Evolutionary conservation across 2,113 vertebrate genomes (phyloP).

Genomic region (Campylomormyrus numenius): DNA sequence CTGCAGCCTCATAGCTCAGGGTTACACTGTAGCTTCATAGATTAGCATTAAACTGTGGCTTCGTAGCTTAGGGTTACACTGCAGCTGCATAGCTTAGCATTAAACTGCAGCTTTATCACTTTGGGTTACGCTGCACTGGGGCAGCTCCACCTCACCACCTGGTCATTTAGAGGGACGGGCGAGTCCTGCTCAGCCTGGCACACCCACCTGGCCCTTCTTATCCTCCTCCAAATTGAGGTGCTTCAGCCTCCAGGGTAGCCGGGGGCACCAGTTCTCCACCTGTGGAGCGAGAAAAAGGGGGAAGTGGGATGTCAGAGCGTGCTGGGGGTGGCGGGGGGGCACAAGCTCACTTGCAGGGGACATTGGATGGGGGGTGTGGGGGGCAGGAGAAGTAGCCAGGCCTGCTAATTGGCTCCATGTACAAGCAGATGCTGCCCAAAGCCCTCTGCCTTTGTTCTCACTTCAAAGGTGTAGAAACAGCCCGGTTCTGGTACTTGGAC

Average conservation of each 20-base stretch:
- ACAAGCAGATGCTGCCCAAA: slow-evolving; percentile 18
- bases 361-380: not conserved
- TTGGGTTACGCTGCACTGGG: not conserved
- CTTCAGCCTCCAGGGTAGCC: slow-evolving; percentile 86
- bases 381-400: not conserved
- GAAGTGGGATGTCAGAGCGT: not conserved
- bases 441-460: slow-evolving; percentile 12
- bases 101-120: not conserved
- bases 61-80: not conserved
- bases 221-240: slow-evolving; percentile 76
- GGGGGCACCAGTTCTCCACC: slow-evolving; percentile 99
- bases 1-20: not conserved
- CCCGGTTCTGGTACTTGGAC: slow-evolving; percentile 1
- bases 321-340: not conserved
- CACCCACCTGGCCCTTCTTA: slow-evolving; percentile 72
- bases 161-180: not conserved
- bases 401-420: slow-evolving; percentile 14
- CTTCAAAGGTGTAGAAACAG: not conserved
- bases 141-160: not conserved
- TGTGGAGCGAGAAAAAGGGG: slow-evolving; percentile 35
- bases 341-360: not conserved
- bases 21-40: not conserved
- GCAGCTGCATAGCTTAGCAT: not conserved
- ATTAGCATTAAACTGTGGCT: not conserved
- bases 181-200: slow-evolving; percentile 25